Percentiles rank a stretch among this genome's conserved stretches.
phyloP scores from a whole-genome alignment of 2,797 vertebrate genomes.

The Alca torda region DNA sequence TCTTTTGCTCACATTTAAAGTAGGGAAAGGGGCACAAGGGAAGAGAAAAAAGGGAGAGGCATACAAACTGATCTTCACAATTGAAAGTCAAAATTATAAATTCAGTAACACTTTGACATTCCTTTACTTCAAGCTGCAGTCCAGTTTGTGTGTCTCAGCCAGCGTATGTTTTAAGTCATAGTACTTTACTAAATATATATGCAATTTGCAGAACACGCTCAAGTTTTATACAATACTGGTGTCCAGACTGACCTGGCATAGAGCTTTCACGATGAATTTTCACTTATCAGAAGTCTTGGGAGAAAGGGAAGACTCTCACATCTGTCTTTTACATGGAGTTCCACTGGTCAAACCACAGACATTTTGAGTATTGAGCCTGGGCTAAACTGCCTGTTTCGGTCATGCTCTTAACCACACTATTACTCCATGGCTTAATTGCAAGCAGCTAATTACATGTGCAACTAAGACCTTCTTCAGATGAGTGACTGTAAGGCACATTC shows the following conservation, averaged over 20 bases:
- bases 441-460: background rate
- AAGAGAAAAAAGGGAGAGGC: background rate
- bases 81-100: background rate
- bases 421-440: background rate
- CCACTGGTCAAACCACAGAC: background rate
- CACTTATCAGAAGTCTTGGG: background rate
- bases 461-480: background rate
- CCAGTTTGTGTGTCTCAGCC: background rate
- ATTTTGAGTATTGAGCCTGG: background rate
- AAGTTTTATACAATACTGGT: background rate
- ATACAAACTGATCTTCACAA: background rate
- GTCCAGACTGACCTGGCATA: background rate
- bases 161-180: background rate
- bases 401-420: rapidly evolving
- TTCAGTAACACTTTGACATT: background rate
- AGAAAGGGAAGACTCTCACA: background rate
- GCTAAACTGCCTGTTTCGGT: background rate
- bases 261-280: background rate
- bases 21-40: background rate
- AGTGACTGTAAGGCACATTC: background rate
- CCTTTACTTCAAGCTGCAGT: background rate
- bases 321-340: background rate
- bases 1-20: background rate
- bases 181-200: background rate
- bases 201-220: background rate